Base-by-base conservation (phyloP, 2,888 invertebrate species). In the Agonopterix heracliana region DNA sequence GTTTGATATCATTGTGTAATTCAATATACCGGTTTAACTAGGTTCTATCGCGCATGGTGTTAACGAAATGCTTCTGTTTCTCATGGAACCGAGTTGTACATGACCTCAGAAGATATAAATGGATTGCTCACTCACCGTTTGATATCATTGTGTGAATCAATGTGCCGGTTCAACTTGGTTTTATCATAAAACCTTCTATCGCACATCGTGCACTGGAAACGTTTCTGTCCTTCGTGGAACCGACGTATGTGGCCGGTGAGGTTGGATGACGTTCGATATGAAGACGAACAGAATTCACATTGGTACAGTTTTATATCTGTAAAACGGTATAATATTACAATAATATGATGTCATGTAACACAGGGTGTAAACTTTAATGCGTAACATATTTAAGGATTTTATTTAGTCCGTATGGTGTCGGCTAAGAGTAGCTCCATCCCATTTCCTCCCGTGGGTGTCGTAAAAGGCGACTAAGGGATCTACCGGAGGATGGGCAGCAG, bases 121-220 rank as follows among this genome's bases (percentile, higher is more conserved):
- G 2, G 26, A 7, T 26, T 26, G 26, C 5, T 26, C 5, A 26
- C 26, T 38, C 36, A 78, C 81, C 79, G 61, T 55, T 78, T 80
- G 9, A 81, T 56, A 9, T 75, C 72, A 34, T 73, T 66, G 50
- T 82, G 82, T 1, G 78, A 60, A 51, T 81, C 81, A 0, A 74
- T 26, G 42, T 82, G 82, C 0, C 74, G 51, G 1, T 70, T 64
- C 0, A 82, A 54, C 42, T 76, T 75, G 44, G 67, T 62, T 0
- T 54, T 50, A 41, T 74, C 68, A 48, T 56, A 69, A 63, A 79
- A 83, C 0, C 56, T 50, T 3, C 61, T 55, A 2, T 60, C 66
- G 41, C 83, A 83, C 0, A 66, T 50, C 0, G 51, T 54, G 44
- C 82, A 83, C 1, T 51, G 41, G 54, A 61, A 66, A 0, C 61